Evolutionary conservation across 2,113 vertebrate genomes (phyloP).

Genomic region (Atractosteus spatula): DNA sequence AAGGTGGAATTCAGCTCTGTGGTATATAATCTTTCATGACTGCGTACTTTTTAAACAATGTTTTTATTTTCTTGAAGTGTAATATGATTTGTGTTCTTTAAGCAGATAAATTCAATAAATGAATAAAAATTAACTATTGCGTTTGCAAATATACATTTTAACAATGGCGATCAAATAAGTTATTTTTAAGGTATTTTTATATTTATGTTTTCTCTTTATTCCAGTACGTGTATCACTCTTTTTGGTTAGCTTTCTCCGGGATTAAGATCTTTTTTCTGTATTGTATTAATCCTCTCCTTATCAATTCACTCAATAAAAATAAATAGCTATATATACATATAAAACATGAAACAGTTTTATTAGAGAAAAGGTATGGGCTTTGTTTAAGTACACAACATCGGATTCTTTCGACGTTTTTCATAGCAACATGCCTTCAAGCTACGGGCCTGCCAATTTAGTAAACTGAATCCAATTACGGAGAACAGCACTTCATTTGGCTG

Average conservation of each 20-base stretch:
- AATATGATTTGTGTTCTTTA: background rate
- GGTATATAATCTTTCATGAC: too few species aligned
- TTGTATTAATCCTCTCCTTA: background rate
- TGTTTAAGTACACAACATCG: slow-evolving; percentile 55
- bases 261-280: slow-evolving; percentile 7
- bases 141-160: too few species aligned
- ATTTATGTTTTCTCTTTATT: too few species aligned
- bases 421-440: slow-evolving; percentile 68
- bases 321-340: background rate
- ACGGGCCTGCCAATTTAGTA: slow-evolving; percentile 72
- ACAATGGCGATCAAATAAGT: too few species aligned
- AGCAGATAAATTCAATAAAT: background rate
- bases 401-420: slow-evolving; percentile 66
- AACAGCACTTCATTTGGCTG: too few species aligned
- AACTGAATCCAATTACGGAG: slow-evolving; percentile 69
- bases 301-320: background rate
- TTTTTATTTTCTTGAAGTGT: too few species aligned
- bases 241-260: too few species aligned
- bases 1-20: too few species aligned
- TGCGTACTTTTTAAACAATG: too few species aligned
- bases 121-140: background rate
- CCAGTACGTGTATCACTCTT: too few species aligned
- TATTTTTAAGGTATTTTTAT: too few species aligned
- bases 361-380: slow-evolving; percentile 10
- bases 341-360: background rate